phyloP scores from a whole-genome alignment of 1,140 invertebrate species.

The Micrasema longulum region DNA sequence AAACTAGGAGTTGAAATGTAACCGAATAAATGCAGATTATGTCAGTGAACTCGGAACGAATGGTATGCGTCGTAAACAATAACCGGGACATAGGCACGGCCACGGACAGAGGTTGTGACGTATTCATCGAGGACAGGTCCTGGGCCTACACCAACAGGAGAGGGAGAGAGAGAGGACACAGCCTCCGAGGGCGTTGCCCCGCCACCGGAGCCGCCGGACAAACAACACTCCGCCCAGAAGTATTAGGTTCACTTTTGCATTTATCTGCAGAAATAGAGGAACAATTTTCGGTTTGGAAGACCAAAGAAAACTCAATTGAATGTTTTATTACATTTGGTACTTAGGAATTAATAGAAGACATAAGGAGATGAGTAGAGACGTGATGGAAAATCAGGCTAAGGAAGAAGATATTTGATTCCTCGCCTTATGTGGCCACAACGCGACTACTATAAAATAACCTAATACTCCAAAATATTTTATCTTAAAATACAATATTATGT shows the following conservation, averaged over 20 bases:
- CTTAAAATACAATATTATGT: too few relatives aligned
- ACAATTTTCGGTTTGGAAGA: too few relatives aligned
- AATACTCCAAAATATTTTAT: too few relatives aligned
- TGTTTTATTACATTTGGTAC: neutral
- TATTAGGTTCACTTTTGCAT: too few relatives aligned
- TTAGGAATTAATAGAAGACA: neutral
- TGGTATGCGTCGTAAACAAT: conserved; percentile 9
- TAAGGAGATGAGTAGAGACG: neutral
- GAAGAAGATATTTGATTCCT: too few relatives aligned
- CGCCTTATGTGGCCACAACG: too few relatives aligned
- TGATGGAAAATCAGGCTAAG: conserved; percentile 1
- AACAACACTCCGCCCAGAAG: neutral
- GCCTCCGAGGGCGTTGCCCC: conserved; percentile 1
- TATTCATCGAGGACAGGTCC: conserved; percentile 4
- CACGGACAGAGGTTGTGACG: conserved; percentile 2
- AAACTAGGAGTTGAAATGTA: neutral
- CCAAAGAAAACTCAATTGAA: neutral
- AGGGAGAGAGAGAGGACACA: neutral
- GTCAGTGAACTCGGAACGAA: neutral
- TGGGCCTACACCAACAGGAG: conserved; percentile 22
- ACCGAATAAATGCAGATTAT: neutral
- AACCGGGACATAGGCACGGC: neutral
- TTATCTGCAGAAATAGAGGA: too few relatives aligned
- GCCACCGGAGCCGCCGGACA: conserved; percentile 9
- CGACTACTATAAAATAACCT: too few relatives aligned